These are phyloP conservation scores for Callinectes sapidus DNA, from an alignment of 2,888 invertebrate species.

Conservation along the genomic window DNA sequence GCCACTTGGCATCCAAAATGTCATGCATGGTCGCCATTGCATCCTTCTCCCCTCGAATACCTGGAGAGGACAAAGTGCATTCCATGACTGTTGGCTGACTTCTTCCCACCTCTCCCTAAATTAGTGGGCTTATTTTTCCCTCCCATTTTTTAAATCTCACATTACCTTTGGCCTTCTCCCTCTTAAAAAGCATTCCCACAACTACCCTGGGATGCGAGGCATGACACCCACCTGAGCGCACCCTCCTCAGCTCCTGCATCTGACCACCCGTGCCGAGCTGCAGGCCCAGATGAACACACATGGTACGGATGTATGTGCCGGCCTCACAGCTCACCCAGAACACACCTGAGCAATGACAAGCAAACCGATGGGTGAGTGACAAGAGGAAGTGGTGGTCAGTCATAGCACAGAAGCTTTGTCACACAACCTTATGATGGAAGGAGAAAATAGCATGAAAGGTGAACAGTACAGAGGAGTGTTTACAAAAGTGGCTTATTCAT, in stretches of 20 bases:
- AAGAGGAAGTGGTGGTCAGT: not conserved
- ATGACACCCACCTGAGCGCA: conserved; percentile 85
- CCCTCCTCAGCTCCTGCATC: conserved; percentile 97
- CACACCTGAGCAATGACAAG: conserved; percentile 80
- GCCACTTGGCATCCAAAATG: conserved; percentile 96
- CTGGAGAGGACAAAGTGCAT: conserved; percentile 62
- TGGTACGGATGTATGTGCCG: conserved; percentile 98
- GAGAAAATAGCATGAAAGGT: not conserved
- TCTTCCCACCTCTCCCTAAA: too few relatives aligned
- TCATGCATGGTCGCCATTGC: conserved; percentile 98
- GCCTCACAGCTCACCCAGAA: conserved; percentile 99
- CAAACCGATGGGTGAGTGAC: not conserved
- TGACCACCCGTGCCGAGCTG: conserved; percentile 97
- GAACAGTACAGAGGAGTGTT: not conserved
- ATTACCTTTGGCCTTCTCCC: too few relatives aligned
- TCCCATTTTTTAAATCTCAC: too few relatives aligned
- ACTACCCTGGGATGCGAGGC: not conserved
- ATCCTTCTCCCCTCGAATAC: conserved; percentile 78
- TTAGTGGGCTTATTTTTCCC: too few relatives aligned
- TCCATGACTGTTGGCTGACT: not conserved
- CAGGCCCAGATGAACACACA: conserved; percentile 98
- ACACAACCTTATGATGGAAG: not conserved
- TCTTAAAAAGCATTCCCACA: not conserved
- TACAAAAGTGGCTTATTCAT: not conserved
- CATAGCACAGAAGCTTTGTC: not conserved